phyloP scores from a whole-genome alignment of 2,113 vertebrate species.

The Phoenicopterus ruber region DNA sequence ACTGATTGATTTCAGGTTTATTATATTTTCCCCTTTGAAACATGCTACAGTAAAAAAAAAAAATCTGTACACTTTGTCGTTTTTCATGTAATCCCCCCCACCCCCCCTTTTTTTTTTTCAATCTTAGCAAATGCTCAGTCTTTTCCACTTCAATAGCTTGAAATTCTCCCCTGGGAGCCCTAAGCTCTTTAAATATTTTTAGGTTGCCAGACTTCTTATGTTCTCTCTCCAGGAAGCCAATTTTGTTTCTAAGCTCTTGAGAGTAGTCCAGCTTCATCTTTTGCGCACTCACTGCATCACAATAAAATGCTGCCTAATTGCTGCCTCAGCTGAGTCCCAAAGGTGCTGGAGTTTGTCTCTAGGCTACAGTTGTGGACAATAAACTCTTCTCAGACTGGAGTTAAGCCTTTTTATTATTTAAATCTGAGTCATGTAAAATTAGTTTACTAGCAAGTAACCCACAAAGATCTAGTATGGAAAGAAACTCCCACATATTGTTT shows the following conservation, averaged over 20 bases:
- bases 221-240: constrained; percentile 68
- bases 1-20: constrained; percentile 65
- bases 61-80: background rate
- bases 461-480: constrained; percentile 47
- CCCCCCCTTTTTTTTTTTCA: background rate
- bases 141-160: constrained; percentile 64
- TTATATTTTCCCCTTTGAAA: constrained; percentile 60
- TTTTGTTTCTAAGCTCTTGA: constrained; percentile 64
- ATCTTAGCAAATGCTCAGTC: constrained; percentile 58
- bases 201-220: constrained; percentile 72
- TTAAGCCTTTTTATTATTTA: constrained; percentile 68
- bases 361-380: constrained; percentile 58
- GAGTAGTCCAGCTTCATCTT: constrained; percentile 62
- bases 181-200: constrained; percentile 75
- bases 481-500: constrained; percentile 46
- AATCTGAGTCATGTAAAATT: constrained; percentile 62
- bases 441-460: constrained; percentile 57
- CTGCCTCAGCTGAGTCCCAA: constrained; percentile 57
- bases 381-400: constrained; percentile 60
- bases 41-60: constrained; percentile 31
- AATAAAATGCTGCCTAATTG: constrained; percentile 71
- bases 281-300: constrained; percentile 52
- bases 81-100: constrained; percentile 53
- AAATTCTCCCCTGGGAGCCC: constrained; percentile 62
- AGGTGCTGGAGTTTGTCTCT: constrained; percentile 56